phyloP scores from a whole-genome alignment of 2,888 invertebrate species.

The Phengaris alcon region DNA sequence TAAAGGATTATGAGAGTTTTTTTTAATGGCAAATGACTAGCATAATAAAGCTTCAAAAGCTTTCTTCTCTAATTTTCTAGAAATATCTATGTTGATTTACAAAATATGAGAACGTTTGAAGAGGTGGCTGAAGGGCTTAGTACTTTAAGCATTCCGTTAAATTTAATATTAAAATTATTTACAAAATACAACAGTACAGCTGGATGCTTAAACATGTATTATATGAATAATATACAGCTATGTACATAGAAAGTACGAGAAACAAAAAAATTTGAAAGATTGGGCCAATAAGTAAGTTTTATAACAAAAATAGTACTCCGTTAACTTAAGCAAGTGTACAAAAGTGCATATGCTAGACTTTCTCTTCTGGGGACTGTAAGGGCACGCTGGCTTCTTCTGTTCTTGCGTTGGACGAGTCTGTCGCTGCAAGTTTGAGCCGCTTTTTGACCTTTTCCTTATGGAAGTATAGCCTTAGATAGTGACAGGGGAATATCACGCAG shows the following conservation, averaged over 20 bases:
- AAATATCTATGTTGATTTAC: too few relatives aligned
- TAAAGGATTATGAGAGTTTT: background rate
- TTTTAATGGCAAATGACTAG: background rate
- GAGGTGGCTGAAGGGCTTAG: background rate
- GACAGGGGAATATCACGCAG: constrained; percentile 90
- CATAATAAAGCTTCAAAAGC: background rate
- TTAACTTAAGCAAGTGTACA: background rate
- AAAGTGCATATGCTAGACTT: constrained; percentile 50
- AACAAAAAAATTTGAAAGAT: constrained; percentile 8
- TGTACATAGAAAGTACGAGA: constrained; percentile 20
- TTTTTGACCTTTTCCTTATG: constrained; percentile 83
- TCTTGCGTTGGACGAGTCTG: constrained; percentile 53
- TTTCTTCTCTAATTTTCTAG: background rate
- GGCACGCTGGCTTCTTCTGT: constrained; percentile 64
- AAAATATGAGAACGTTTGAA: background rate
- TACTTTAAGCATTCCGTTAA: background rate
- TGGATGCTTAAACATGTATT: constrained; percentile 1
- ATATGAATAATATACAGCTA: background rate
- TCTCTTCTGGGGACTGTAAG: constrained; percentile 65
- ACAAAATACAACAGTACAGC: constrained; percentile 27
- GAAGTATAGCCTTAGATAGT: constrained; percentile 89
- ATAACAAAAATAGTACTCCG: constrained; percentile 24
- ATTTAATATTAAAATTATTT: constrained; percentile 7
- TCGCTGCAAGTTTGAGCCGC: constrained; percentile 63
- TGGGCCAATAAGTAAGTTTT: constrained; percentile 14